Conservation (phyloP, 2,888 invertebrate species). For the Nymphalis urticae region DNA sequence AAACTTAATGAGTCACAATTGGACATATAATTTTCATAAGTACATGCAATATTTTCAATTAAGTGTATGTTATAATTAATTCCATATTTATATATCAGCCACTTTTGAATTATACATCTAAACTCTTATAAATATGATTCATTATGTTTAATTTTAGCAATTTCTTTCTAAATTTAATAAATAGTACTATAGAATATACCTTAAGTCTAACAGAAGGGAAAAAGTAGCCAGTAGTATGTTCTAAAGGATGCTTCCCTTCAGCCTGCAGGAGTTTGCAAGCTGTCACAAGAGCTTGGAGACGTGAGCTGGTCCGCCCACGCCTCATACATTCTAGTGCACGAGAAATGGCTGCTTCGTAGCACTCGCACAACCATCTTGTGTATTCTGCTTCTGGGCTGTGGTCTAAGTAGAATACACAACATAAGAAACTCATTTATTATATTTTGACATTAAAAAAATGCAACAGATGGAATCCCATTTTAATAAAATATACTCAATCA, state of each 20-base stretch:
- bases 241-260: conserved; percentile 86
- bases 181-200: conserved; percentile 27
- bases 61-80: too few species aligned
- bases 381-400: conserved; percentile 83
- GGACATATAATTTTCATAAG: too few species aligned
- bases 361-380: conserved; percentile 85
- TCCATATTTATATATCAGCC: too few species aligned
- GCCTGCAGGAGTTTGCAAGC: conserved; percentile 87
- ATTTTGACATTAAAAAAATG: too few species aligned
- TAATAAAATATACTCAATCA: too few species aligned
- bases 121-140: too few species aligned
- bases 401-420: conserved; percentile 44
- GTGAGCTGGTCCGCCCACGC: conserved; percentile 73
- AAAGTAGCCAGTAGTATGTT: conserved; percentile 75
- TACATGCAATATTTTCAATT: too few species aligned
- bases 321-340: conserved; percentile 82
- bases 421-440: not conserved
- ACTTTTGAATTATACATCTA: too few species aligned
- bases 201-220: conserved; percentile 86
- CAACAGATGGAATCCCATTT: too few species aligned
- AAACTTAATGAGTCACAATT: too few species aligned
- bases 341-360: conserved; percentile 85
- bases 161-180: too few species aligned
- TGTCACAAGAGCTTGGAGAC: conserved; percentile 85
- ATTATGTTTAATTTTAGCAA: too few species aligned